These are phyloP conservation scores for Epizoanthus illoricatus DNA, from an alignment of 92 coral and sea anemone genomes.

Conservation along the genomic window DNA sequence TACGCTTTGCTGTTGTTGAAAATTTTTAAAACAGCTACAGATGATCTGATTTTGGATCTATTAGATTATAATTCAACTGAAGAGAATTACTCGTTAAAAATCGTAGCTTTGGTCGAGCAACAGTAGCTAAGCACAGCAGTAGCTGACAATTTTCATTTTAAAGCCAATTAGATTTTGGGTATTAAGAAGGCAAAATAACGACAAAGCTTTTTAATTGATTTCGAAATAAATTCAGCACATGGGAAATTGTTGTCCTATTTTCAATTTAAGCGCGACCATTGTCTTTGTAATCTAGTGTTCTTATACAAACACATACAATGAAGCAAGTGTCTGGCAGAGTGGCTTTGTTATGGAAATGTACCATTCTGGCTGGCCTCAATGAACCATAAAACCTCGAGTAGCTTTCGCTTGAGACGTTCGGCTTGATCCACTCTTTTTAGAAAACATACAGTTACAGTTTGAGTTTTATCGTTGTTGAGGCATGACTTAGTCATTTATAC, in stretches of 20 bases:
- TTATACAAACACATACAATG: slow-evolving; percentile 22
- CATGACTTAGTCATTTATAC: too few relatives aligned
- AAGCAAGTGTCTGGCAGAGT: background rate
- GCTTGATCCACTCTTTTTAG: background rate
- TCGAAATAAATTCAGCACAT: slow-evolving; percentile 37
- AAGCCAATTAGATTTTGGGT: too few relatives aligned
- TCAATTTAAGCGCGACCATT: slow-evolving; percentile 10
- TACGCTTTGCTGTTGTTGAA: too few relatives aligned
- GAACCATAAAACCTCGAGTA: background rate
- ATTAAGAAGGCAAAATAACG: slow-evolving; percentile 2
- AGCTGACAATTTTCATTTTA: too few relatives aligned
- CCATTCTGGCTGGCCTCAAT: background rate
- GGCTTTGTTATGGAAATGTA: slow-evolving; percentile 22
- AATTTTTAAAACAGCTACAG: too few relatives aligned
- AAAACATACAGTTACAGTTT: background rate
- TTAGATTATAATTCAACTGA: too few relatives aligned
- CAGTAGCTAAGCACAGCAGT: too few relatives aligned
- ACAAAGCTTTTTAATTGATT: slow-evolving; percentile 24
- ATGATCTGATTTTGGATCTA: too few relatives aligned
- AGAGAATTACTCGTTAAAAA: too few relatives aligned
- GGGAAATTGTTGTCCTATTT: slow-evolving; percentile 14
- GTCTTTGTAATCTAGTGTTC: background rate
- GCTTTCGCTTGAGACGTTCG: background rate
- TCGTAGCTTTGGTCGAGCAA: too few relatives aligned
- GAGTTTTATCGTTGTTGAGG: background rate